A percentile compares a stretch with the other conserved stretches of the same genome.
Evolutionary conservation across 2,888 invertebrate genomes (phyloP).

Genomic region (Aspidiotus rigidus): DNA sequence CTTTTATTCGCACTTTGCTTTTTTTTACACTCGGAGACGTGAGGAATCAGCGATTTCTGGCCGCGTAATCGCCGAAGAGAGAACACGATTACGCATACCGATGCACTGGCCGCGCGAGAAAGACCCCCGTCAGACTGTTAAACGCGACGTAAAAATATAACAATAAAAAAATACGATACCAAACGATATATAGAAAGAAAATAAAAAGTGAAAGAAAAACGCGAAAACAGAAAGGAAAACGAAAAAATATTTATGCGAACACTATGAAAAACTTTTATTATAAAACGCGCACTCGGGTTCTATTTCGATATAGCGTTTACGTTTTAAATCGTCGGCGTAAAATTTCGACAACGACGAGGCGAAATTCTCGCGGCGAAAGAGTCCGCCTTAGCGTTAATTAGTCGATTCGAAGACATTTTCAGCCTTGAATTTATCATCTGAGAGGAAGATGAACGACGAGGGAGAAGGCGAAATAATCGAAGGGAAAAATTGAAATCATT

Average conservation of each 20-base stretch:
- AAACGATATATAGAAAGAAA: background rate
- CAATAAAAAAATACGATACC: conserved; percentile 1
- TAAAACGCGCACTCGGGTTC: background rate
- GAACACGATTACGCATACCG: background rate
- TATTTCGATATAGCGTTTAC: conserved; percentile 2
- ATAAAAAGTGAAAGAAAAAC: background rate
- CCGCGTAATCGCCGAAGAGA: background rate
- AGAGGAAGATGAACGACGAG: too few relatives aligned
- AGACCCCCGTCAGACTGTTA: background rate
- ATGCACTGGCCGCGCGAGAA: background rate
- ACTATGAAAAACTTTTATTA: background rate
- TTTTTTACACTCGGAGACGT: too few relatives aligned
- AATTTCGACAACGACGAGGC: too few relatives aligned
- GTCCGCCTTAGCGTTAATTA: too few relatives aligned
- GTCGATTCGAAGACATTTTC: too few relatives aligned
- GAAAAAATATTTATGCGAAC: background rate
- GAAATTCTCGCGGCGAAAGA: too few relatives aligned
- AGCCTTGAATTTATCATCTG: too few relatives aligned
- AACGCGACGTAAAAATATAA: conserved; percentile 2
- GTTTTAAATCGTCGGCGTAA: background rate
- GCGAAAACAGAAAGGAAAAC: background rate
- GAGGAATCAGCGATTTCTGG: background rate
- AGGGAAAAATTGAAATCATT: too few relatives aligned
- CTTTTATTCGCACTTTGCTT: background rate
- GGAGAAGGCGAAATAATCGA: too few relatives aligned